Evolutionary conservation across 1,140 invertebrate genomes (phyloP).

Genomic region (Drosophila eugracilis): DNA sequence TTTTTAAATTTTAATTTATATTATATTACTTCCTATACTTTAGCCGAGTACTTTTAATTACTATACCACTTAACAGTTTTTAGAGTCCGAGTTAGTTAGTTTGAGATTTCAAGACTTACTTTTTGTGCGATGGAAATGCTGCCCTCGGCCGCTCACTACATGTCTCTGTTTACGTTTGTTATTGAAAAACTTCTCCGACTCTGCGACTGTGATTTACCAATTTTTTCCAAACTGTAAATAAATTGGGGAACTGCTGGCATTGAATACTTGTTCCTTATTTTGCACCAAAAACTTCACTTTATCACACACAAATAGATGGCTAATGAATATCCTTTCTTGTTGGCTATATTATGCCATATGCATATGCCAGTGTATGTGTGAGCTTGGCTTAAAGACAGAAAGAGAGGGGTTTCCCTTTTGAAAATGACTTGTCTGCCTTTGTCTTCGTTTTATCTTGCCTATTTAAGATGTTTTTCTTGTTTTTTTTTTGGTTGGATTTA

Average conservation of each 20-base stretch:
- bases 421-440: constrained; percentile 43
- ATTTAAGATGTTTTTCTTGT: constrained; percentile 1
- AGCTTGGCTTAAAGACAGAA: constrained; percentile 19
- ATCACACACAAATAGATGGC: constrained; percentile 31
- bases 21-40: too few species aligned
- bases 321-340: constrained; percentile 30
- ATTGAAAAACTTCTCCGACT: constrained; percentile 11
- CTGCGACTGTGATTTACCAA: background rate
- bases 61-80: too few species aligned
- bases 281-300: constrained; percentile 44
- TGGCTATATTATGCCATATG: constrained; percentile 44
- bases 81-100: too few species aligned
- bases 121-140: constrained; percentile 45
- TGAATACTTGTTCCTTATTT: constrained; percentile 14
- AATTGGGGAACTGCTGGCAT: constrained; percentile 1
- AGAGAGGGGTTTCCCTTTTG: constrained; percentile 8
- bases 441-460: constrained; percentile 24
- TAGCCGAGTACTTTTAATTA: too few species aligned
- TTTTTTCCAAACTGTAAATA: constrained; percentile 36
- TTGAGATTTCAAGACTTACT: constrained; percentile 48
- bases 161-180: constrained; percentile 52
- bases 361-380: constrained; percentile 26
- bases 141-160: constrained; percentile 45
- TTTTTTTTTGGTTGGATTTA: constrained; percentile 18
- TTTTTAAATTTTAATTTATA: too few species aligned